phyloP scores from a whole-genome alignment of 2,113 vertebrate genomes.

The Origma solitaria region DNA sequence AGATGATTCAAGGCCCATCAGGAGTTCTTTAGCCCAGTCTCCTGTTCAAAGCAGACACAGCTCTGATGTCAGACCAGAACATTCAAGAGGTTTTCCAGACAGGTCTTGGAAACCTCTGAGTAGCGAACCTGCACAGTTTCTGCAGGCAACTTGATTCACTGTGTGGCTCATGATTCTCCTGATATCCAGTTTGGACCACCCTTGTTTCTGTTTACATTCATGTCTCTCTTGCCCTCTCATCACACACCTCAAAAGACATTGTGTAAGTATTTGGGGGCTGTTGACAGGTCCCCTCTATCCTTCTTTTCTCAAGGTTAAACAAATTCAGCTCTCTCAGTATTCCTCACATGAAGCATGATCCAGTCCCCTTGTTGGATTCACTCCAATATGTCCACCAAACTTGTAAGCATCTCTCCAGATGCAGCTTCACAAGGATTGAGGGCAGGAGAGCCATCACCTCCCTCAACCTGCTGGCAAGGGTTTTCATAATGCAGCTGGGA shows the following conservation, averaged over 20 bases:
- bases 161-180: neutral
- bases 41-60: neutral
- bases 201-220: neutral
- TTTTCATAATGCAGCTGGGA: neutral
- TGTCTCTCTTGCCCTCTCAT: neutral
- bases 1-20: neutral
- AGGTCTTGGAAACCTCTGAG: neutral
- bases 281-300: neutral
- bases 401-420: neutral
- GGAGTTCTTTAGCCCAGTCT: neutral
- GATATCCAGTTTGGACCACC: neutral
- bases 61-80: fast-evolving
- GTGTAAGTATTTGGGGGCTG: neutral
- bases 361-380: neutral
- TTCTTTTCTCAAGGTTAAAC: neutral
- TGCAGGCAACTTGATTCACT: neutral
- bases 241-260: neutral
- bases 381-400: neutral
- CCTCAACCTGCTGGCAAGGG: neutral
- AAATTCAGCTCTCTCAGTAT: neutral
- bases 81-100: neutral
- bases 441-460: neutral
- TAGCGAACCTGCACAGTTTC: neutral
- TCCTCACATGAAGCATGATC: neutral
- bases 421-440: neutral